Base-by-base conservation (phyloP, 2,113 vertebrate genomes). In the Aspiorhynchus laticeps region DNA sequence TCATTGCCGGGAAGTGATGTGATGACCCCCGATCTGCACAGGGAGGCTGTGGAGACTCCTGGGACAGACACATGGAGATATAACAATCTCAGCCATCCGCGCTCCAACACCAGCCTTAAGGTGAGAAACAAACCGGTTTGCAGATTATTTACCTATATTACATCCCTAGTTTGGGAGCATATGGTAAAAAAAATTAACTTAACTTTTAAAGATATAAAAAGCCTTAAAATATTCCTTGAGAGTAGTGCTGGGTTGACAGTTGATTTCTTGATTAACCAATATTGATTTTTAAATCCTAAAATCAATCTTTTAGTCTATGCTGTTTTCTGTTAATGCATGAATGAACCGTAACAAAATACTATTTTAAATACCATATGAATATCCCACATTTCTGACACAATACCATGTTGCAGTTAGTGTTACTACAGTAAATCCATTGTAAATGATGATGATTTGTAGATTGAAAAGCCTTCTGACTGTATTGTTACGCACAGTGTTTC, bases 21-120 rank as follows among this genome's bases (percentile, higher is more conserved):
- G 2, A 91, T 97, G 89, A 96, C 96, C 0, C 95, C 97, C 11
- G 97, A 99, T 19, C 73, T 95, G 48, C 96, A 95, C 87, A 95
- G 95, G 88, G 96, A 96, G 48, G 91, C 90, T 0, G 93, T 91
- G 0, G 98, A 97, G 82, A 95, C 95, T 0, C 95, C 96, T 24
- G 96, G 94, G 0, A 96, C 96, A 0, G 98, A 98, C 28, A 94
- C 95, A 6, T 99, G 98, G 98, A 97, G 97, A 88, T 97, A 96
- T 93, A 97, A 95, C 0, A 96, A 97, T 90, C 94, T 97, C 51
- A 98, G 95, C 91, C 97, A 97, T 84, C 96, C 97, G 0, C 95
- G 95, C 9, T 98, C 96, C 90, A 97, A 98, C 94, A 96, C 97
- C 85, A 99, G 97, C 91, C 95, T 99, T 5, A 97, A 98, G 97